Evolutionary conservation across 2,797 vertebrate species (phyloP).

Genomic region (Remorina albescens): DNA sequence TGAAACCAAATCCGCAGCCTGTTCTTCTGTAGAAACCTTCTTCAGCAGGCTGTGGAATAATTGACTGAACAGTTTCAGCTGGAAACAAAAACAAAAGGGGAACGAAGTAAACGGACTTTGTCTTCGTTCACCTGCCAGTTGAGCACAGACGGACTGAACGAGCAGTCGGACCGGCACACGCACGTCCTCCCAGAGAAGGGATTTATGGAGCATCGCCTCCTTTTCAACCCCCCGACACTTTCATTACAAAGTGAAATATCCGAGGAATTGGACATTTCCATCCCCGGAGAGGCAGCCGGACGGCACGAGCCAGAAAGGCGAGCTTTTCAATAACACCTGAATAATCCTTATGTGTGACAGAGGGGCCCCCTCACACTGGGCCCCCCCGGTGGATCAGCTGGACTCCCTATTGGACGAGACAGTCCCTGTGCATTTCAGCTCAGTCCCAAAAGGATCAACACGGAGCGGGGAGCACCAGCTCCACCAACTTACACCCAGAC

Average conservation of each 20-base stretch:
- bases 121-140: slow-evolving; percentile 28
- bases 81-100: neutral
- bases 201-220: slow-evolving; percentile 69
- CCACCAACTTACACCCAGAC: too few relatives aligned
- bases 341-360: slow-evolving; percentile 67
- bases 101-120: neutral
- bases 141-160: slow-evolving; percentile 50
- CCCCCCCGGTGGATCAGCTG: neutral
- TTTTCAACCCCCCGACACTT: slow-evolving; percentile 63
- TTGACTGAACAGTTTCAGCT: neutral
- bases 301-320: slow-evolving; percentile 28
- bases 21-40: neutral
- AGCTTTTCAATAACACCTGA: slow-evolving; percentile 60
- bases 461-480: too few relatives aligned
- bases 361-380: slow-evolving; percentile 13
- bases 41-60: neutral
- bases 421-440: slow-evolving; percentile 57
- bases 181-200: slow-evolving; percentile 51
- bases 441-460: too few relatives aligned
- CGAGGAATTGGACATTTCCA: slow-evolving; percentile 64
- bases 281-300: slow-evolving; percentile 36
- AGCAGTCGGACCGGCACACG: slow-evolving; percentile 50
- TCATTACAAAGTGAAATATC: slow-evolving; percentile 83
- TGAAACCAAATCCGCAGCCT: neutral
- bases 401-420: slow-evolving; percentile 31